phyloP scores from a whole-genome alignment of 2,797 vertebrate genomes.

The Liasis olivaceus region DNA sequence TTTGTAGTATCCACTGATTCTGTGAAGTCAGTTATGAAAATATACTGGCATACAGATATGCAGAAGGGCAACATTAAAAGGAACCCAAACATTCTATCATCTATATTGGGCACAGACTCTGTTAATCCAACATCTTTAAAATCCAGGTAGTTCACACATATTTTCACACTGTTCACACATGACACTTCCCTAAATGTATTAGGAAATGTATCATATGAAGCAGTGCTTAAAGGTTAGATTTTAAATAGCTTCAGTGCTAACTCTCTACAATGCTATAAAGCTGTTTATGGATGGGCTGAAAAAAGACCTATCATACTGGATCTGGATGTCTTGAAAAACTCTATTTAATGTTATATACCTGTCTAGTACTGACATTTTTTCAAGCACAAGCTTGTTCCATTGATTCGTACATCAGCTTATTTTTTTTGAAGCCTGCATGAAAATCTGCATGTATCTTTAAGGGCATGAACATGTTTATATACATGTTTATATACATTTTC shows the following conservation, averaged over 20 bases:
- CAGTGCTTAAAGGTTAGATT: neutral
- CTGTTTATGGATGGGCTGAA: neutral
- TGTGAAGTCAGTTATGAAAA: neutral
- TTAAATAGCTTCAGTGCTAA: neutral
- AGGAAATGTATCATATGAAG: neutral
- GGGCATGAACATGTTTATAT: neutral
- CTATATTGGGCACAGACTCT: neutral
- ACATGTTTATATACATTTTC: neutral
- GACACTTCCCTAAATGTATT: neutral
- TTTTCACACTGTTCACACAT: neutral
- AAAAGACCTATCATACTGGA: neutral
- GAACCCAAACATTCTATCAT: neutral
- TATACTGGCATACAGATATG: neutral
- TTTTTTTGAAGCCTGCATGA: neutral
- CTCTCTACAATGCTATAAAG: neutral
- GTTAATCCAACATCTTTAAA: neutral
- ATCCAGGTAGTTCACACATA: neutral
- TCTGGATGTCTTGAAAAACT: neutral
- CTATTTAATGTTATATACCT: neutral
- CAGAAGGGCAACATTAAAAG: neutral
- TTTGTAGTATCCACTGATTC: neutral
- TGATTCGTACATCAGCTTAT: neutral
- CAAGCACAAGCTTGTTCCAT: neutral
- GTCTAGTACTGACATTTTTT: neutral
- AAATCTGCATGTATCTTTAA: neutral